These are phyloP conservation scores for Muscina levida DNA, from an alignment of 2,888 invertebrate species.

Conservation along the genomic window DNA sequence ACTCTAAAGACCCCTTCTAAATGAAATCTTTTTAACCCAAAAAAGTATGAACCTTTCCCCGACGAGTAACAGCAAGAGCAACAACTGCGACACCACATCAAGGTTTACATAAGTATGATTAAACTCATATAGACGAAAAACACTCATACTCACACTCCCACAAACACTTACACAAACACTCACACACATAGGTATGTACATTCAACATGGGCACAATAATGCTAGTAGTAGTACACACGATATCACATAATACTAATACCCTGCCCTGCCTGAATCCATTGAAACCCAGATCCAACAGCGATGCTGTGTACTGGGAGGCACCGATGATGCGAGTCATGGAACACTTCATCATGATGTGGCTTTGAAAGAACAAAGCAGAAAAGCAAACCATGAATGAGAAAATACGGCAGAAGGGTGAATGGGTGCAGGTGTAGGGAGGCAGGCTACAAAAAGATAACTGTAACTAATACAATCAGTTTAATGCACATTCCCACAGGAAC, in stretches of 20 bases:
- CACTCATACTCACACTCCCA: background rate
- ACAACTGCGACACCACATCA: conserved; percentile 11
- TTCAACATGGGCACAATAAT: no score
- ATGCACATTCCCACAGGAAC: conserved; percentile 81
- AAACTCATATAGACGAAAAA: background rate
- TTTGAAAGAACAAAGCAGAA: conserved; percentile 29
- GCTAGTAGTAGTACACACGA: no score
- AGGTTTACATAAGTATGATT: conserved; percentile 36
- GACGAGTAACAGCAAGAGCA: no score
- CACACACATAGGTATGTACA: background rate
- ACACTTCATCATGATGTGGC: conserved; percentile 30
- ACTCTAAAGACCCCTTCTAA: background rate
- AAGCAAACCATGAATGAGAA: background rate
- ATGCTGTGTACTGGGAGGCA: background rate
- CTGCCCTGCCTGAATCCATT: background rate
- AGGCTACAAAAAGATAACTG: background rate
- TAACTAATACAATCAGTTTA: conserved; percentile 73
- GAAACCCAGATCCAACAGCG: background rate
- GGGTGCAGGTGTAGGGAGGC: background rate
- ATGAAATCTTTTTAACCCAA: background rate
- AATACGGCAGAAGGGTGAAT: background rate
- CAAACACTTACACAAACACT: background rate
- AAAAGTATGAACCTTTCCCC: conserved; percentile 17
- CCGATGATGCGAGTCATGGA: background rate
- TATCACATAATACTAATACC: conserved; percentile 13